Evolutionary conservation across 2,113 vertebrate species (phyloP), one percentile per base, ranked within the genome.

Genomic region (Coptodon rendalli): DNA sequence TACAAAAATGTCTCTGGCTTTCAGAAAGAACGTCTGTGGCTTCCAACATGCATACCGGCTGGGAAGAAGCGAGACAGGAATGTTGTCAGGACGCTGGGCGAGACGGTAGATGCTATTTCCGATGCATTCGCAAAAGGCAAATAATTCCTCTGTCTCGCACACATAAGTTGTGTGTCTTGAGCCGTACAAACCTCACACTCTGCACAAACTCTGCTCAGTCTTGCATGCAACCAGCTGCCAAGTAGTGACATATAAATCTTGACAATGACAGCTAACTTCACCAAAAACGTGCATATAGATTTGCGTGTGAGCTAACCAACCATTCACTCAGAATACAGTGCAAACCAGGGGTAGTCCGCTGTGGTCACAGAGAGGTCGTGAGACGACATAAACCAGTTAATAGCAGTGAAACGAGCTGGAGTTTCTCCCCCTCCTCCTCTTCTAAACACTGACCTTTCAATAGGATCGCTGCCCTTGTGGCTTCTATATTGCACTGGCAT

Each of bases 71-170:
- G 57, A 85, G 88, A 86, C 90, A 91, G 93, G 90, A 94, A 95
- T 95, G 94, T 6, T 80, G 95, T 95, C 63, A 36, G 83, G 87
- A 92, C 31, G 78, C 89, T 71, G 93, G 95, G 94, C 93, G 29
- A 95, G 94, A 96, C 92, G 90, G 86, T 89, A 95, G 94, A 96
- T 92, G 13, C 88, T 86, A 89, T 95, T 95, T 96, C 94, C 90
- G 83, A 90, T 34, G 87, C 82, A 85, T 84, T 94, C 88, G 66
- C 90, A 82, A 78, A 76, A 71, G 83, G 57, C n/a, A 76, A 86
- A 81, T 86, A 76, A 81, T 86, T 57, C 89, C 53, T 43, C 56
- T 9, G 24, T 38, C 83, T 87, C 68, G 31, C 63, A 53, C 36
- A 91, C 45, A 89, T 24, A 84, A 71, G 71, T 80, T 89, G 54